Conservation (phyloP, 1,140 invertebrate species). For the Tenebrio molitor region DNA sequence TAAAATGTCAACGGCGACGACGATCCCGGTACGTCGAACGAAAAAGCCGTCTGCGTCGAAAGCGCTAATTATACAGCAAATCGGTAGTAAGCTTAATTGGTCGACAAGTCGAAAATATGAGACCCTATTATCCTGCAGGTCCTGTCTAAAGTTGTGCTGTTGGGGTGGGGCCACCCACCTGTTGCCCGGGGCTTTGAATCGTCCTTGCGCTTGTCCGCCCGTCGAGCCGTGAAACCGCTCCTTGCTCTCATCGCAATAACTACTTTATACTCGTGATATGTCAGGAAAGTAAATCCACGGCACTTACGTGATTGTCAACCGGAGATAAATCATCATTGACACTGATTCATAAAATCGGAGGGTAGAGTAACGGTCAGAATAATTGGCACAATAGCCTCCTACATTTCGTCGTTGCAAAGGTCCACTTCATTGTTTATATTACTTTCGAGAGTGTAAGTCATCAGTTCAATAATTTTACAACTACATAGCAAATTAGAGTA, state of each 20-base stretch:
- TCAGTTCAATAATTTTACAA: too few species aligned
- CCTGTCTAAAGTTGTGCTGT: slow-evolving; percentile 43
- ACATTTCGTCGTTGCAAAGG: too few species aligned
- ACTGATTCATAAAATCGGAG: slow-evolving; percentile 10
- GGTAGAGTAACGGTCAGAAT: too few species aligned
- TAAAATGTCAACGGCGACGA: slow-evolving; percentile 17
- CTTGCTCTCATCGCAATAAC: slow-evolving; percentile 46
- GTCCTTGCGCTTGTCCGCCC: slow-evolving; percentile 44
- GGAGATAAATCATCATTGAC: slow-evolving; percentile 33
- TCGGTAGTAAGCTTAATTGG: slow-evolving; percentile 37
- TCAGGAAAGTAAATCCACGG: slow-evolving; percentile 37
- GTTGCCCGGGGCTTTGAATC: slow-evolving; percentile 43
- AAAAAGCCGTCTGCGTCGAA: neutral
- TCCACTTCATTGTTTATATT: too few species aligned
- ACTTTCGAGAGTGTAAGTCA: too few species aligned
- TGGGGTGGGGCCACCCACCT: slow-evolving; percentile 44
- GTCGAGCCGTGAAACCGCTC: slow-evolving; percentile 40
- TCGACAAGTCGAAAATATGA: slow-evolving; percentile 30
- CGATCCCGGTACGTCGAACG: neutral
- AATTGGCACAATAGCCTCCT: slow-evolving; percentile 1
- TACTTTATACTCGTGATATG: slow-evolving; percentile 44
- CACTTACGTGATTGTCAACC: slow-evolving; percentile 29
- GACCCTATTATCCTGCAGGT: slow-evolving; percentile 32
- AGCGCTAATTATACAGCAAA: slow-evolving; percentile 12
- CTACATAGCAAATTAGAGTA: too few species aligned